These are phyloP conservation scores for Calypte anna DNA, from an alignment of 2,113 vertebrate genomes.

Conservation along the genomic window DNA sequence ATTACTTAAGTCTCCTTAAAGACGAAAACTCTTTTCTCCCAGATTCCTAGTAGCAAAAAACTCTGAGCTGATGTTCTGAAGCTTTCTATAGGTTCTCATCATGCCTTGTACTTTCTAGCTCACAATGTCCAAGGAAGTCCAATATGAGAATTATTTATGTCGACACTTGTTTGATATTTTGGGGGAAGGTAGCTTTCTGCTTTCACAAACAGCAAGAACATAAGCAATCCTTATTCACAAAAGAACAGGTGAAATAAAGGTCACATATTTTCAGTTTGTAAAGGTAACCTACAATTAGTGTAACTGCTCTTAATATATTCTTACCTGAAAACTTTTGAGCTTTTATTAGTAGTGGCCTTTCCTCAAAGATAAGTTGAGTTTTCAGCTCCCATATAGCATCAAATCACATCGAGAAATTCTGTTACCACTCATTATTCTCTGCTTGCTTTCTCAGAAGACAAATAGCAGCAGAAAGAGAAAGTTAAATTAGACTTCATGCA, in stretches of 20 bases:
- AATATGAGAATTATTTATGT: not conserved
- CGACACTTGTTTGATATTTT: not conserved
- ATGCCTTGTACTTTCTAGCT: not conserved
- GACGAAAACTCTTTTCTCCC: not conserved
- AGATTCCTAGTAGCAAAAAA: not conserved
- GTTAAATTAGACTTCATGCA: not conserved
- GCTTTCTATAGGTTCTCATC: not conserved
- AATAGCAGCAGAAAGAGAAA: not conserved
- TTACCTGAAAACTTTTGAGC: not conserved
- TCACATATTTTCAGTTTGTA: not conserved
- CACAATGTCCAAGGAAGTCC: no score
- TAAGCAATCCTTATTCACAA: not conserved
- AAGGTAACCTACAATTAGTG: not conserved
- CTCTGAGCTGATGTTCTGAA: not conserved
- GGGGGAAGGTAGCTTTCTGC: not conserved
- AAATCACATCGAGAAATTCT: not conserved
- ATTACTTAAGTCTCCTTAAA: not conserved
- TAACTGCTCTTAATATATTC: not conserved
- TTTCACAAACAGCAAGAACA: not conserved
- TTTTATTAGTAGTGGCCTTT: not conserved
- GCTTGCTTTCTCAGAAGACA: not conserved
- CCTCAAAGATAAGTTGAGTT: not conserved
- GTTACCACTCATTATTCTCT: not conserved
- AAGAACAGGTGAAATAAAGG: not conserved
- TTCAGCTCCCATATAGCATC: not conserved